These are phyloP conservation scores for Bruchidius siliquastri DNA, from an alignment of 2,888 invertebrate species.

Conservation along the genomic window DNA sequence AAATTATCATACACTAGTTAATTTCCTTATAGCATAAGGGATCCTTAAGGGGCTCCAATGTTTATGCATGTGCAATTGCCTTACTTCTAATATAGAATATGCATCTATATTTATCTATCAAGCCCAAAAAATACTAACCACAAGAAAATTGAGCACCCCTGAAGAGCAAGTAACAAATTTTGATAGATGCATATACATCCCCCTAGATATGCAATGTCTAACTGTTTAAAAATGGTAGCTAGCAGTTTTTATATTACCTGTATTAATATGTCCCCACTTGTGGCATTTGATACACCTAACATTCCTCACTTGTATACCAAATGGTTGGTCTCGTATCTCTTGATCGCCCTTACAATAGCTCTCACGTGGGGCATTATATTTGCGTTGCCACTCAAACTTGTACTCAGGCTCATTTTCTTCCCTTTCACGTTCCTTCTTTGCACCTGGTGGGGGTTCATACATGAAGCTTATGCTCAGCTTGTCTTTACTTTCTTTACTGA, in stretches of 20 bases:
- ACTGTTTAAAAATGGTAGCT: too few relatives aligned
- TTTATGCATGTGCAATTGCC: too few relatives aligned
- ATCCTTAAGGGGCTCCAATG: too few relatives aligned
- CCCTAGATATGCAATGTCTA: too few relatives aligned
- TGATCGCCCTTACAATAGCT: slow-evolving; percentile 97
- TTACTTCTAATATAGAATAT: too few relatives aligned
- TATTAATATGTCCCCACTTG: slow-evolving; percentile 99
- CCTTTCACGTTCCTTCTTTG: slow-evolving; percentile 84
- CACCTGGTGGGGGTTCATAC: slow-evolving; percentile 99
- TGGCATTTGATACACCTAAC: slow-evolving; percentile 98
- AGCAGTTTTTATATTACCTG: slow-evolving; percentile 55
- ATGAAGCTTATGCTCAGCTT: slow-evolving; percentile 97
- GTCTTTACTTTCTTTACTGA: slow-evolving; percentile 98
- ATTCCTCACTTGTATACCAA: slow-evolving; percentile 95
- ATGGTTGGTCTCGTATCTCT: slow-evolving; percentile 96
- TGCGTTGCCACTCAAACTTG: slow-evolving; percentile 99
- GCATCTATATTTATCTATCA: too few relatives aligned
- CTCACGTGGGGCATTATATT: slow-evolving; percentile 98
- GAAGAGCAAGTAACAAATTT: too few relatives aligned
- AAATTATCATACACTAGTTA: too few relatives aligned
- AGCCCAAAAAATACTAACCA: too few relatives aligned
- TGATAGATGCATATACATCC: too few relatives aligned
- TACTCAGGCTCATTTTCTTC: slow-evolving; percentile 94
- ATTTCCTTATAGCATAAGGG: too few relatives aligned
- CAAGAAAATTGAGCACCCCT: too few relatives aligned